Evolutionary conservation across 2,888 invertebrate species (phyloP).

Genomic region (Pristionchus arcanus): DNA sequence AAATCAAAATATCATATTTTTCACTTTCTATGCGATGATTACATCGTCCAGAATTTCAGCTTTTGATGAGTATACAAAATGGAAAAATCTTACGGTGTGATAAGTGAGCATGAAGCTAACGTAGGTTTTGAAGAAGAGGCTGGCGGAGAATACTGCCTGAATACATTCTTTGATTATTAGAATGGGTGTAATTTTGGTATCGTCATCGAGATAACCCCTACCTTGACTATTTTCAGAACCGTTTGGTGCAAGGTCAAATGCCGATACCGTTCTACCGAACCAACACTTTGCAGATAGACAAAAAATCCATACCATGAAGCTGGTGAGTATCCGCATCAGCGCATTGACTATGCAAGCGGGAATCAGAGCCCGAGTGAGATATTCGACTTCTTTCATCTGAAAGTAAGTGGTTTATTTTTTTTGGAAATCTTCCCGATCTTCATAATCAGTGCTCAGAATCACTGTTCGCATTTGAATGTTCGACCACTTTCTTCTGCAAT

Average conservation of each 20-base stretch:
- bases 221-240: neutral
- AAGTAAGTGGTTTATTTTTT: too few relatives aligned
- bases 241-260: too few relatives aligned
- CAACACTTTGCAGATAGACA: neutral
- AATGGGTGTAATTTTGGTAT: too few relatives aligned
- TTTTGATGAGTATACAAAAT: neutral
- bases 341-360: conserved; percentile 16
- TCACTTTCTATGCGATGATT: too few relatives aligned
- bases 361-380: conserved; percentile 16
- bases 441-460: too few relatives aligned
- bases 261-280: too few relatives aligned
- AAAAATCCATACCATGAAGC: neutral
- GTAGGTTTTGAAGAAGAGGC: neutral
- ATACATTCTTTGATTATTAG: too few relatives aligned
- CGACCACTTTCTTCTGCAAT: too few relatives aligned
- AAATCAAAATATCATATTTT: neutral
- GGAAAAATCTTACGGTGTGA: neutral
- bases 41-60: too few relatives aligned
- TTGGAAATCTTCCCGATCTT: too few relatives aligned
- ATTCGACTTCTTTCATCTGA: conserved; percentile 36
- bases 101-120: neutral
- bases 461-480: too few relatives aligned
- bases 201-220: neutral
- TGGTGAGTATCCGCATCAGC: neutral
- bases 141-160: neutral